Base-by-base conservation (phyloP, 2,113 vertebrate genomes). In the Macaca mulatta region DNA sequence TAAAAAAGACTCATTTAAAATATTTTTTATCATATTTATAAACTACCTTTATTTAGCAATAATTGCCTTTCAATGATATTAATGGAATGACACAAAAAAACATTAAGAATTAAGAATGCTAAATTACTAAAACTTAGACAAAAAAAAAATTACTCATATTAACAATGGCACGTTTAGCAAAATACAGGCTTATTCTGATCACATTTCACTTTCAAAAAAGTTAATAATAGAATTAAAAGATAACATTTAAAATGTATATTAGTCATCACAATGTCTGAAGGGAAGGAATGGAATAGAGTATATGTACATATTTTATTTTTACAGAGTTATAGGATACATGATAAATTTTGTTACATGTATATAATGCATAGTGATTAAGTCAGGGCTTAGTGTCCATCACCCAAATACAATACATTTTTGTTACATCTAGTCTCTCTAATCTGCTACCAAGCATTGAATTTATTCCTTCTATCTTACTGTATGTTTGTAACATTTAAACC, bases 1-100 rank as follows among this genome's bases (percentile, higher is more conserved):
- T 80, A 77, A 30, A 91, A 90, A 64, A 61, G 59, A 77, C 55
- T 97, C 89, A 75, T 20, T 93, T 95, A 90, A 97, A 94, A 83
- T 32, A 87, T 18, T 70, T 12, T 22, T 92, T 23, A 79, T 52
- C 30, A 43, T 75, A n/a, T 35, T 84, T 22, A 78, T 35, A 78
- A 79, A 81, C 1, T 32, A 17, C 3, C 0, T 81, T 90, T 25
- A 38, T 48, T 94, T 12, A 20, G n/a, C 88, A 90, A 78, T 88
- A 67, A 72, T 64, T 92, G 13, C 7, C 23, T 67, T 69, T 84
- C 5, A 93, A 89, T 48, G 2, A 2, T 90, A 64, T 88, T 30
- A 77, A 16, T 10, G 79, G 12, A 12, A 67, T 52, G 61, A 64
- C 25, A 38, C 52, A 50, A 70, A 89, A 57, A 8, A 45, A 6